Base-by-base conservation (phyloP, 2,797 vertebrate species). In the Microctenopoma lineatum region DNA sequence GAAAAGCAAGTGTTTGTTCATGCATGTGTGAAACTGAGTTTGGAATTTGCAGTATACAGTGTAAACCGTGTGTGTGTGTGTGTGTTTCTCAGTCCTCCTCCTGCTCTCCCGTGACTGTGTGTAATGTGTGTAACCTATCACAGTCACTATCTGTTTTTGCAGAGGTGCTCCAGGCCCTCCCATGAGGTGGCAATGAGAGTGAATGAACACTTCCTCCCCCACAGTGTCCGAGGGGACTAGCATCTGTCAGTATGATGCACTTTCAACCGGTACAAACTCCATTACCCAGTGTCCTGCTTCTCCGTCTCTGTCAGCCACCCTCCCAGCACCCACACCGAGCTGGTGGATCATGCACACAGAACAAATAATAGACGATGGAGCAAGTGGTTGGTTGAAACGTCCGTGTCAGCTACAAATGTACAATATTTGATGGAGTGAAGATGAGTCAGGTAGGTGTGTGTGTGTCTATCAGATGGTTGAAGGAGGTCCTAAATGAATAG, bases 211-310 rank as follows among this genome's bases (percentile, higher is more conserved):
- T 70, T 81, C 76, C 81, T 72, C 83, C 80, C 83, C 84, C 83
- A 75, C 80, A 8, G 80, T 73, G 81, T 89, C 88, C 64, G 42
- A 74, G 69, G 81, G 88, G 81, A 84, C 81, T n/a, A 78, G 74
- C 84, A 72, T 89, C 81, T 90, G 85, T 89, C 89, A 87, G 66
- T 62, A 75, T 89, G 84, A 90, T 86, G 81, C 89, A 87, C 86
- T 86, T 75, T 70, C 78, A 3, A 74, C 85, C 66, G 74, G 77
- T 86, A 48, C 77, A 91, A 89, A 90, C 90, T 91, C 88, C 89
- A 92, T 93, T 90, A 89, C 77, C 85, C 84, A 80, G 73, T 46
- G 73, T 87, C 80, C 84, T 60, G 72, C 80, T 84, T 87, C 77
- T 89, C 84, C 71, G 80, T 90, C 84, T 84, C 67, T 87, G 86